These are phyloP conservation scores for Paracanthobrama guichenoti DNA, from an alignment of 2,113 vertebrate species.

Conservation along the genomic window DNA sequence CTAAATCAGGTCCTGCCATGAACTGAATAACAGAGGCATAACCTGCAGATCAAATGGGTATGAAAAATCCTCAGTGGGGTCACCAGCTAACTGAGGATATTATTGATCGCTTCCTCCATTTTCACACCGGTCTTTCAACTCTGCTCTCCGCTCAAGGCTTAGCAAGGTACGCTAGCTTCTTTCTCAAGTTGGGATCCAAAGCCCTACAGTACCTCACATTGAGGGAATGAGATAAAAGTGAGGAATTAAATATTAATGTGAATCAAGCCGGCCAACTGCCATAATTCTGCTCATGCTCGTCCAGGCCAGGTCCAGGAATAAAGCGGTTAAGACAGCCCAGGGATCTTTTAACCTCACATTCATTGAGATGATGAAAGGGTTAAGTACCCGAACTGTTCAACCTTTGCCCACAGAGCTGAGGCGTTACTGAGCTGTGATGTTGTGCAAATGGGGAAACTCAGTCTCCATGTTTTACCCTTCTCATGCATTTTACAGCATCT, in stretches of 20 bases:
- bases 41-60: constrained; percentile 33
- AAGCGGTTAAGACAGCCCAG: constrained; percentile 25
- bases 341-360: constrained; percentile 36
- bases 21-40: constrained; percentile 36
- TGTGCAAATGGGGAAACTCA: constrained; percentile 3
- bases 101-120: constrained; percentile 41
- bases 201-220: constrained; percentile 42
- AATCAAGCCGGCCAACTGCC: constrained; percentile 44
- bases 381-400: constrained; percentile 21
- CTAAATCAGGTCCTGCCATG: not conserved
- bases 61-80: constrained; percentile 18
- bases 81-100: constrained; percentile 20
- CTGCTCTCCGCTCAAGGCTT: constrained; percentile 41
- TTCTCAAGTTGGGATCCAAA: constrained; percentile 36
- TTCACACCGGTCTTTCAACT: constrained; percentile 48
- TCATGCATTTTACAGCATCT: constrained; percentile 30
- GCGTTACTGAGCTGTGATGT: not conserved
- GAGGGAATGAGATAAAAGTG: constrained; percentile 55
- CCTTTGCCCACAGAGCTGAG: constrained; percentile 6
- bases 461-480: not conserved
- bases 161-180: constrained; percentile 30
- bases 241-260: constrained; percentile 62
- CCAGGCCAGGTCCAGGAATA: constrained; percentile 28
- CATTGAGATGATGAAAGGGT: constrained; percentile 48
- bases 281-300: constrained; percentile 52